Percentiles rank a stretch among this genome's conserved stretches.
phyloP scores from a whole-genome alignment of 1,140 invertebrate species.

The Drosophila micromelanica region DNA sequence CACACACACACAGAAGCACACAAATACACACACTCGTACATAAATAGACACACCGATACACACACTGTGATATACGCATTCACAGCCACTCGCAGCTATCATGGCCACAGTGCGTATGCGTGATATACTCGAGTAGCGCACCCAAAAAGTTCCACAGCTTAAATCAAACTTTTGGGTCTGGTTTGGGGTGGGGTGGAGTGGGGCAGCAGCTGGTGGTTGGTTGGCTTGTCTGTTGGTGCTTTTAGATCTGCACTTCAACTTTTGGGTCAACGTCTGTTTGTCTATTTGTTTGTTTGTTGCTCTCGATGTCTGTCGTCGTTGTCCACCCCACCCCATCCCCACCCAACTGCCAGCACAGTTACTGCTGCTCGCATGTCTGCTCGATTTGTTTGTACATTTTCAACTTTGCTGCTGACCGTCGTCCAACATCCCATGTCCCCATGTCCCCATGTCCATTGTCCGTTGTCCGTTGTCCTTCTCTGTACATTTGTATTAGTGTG shows the following conservation, averaged over 20 bases:
- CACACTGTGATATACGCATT: neutral
- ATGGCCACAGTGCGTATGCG: conserved; percentile 74
- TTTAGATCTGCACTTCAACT: conserved; percentile 79
- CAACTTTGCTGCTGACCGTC: conserved; percentile 49
- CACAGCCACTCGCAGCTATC: conserved; percentile 38
- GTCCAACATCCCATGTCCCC: conserved; percentile 36
- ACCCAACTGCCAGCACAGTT: neutral
- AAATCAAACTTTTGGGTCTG: conserved; percentile 71
- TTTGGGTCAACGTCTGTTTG: conserved; percentile 81
- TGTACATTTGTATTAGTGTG: conserved; percentile 24
- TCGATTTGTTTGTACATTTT: conserved; percentile 80
- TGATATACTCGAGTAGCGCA: conserved; percentile 69
- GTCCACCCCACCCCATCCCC: neutral
- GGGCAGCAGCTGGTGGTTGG: neutral
- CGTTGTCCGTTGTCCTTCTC: conserved; percentile 28
- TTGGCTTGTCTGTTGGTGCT: conserved; percentile 43
- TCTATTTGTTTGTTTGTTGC: conserved; percentile 79
- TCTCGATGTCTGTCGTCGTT: conserved; percentile 61
- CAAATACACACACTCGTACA: conserved; percentile 15
- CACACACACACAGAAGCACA: neutral
- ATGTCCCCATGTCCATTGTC: too few species aligned
- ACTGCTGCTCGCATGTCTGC: conserved; percentile 70
- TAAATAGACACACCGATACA: conserved; percentile 13
- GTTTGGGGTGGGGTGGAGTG: neutral
- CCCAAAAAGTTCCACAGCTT: conserved; percentile 77